Evolutionary conservation across 1,140 invertebrate genomes (phyloP).

Genomic region (Drosophila nigromelanica): DNA sequence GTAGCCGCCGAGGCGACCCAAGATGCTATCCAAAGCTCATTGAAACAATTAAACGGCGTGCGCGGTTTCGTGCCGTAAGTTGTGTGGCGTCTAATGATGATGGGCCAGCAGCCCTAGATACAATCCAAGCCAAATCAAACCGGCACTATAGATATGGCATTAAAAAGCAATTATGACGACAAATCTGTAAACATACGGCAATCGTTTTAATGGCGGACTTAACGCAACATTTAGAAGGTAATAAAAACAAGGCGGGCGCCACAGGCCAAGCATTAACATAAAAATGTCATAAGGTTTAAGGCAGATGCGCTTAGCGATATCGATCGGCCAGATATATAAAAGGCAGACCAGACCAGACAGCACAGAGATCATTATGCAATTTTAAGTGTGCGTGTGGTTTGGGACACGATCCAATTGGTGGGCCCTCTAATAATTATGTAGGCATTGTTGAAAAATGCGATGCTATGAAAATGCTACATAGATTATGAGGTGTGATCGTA

Average conservation of each 20-base stretch:
- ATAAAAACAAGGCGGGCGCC: conserved; percentile 70
- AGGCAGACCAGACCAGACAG: neutral
- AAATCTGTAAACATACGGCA: conserved; percentile 83
- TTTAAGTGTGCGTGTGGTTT: conserved; percentile 17
- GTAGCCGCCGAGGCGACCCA: conserved; percentile 11
- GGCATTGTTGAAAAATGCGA: conserved; percentile 25
- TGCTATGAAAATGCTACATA: conserved; percentile 44
- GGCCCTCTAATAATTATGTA: conserved; percentile 20
- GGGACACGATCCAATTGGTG: neutral
- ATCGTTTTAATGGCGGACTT: conserved; percentile 79
- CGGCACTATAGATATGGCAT: conserved; percentile 75
- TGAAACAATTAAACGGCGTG: conserved; percentile 54
- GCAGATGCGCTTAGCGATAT: conserved; percentile 68
- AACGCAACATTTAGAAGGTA: conserved; percentile 83
- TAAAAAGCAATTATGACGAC: conserved; percentile 83
- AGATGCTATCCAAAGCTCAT: conserved; percentile 63
- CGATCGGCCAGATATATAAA: conserved; percentile 48
- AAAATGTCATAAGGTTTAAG: conserved; percentile 82
- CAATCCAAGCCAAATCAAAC: conserved; percentile 25
- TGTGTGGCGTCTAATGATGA: conserved; percentile 54
- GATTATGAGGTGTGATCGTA: conserved; percentile 61
- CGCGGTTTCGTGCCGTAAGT: conserved; percentile 8
- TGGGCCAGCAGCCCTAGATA: conserved; percentile 19
- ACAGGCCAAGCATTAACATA: conserved; percentile 75
- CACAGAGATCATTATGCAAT: conserved; percentile 63